Conservation (phyloP, 2,797 vertebrate genomes). For the Podarcis siculus region DNA sequence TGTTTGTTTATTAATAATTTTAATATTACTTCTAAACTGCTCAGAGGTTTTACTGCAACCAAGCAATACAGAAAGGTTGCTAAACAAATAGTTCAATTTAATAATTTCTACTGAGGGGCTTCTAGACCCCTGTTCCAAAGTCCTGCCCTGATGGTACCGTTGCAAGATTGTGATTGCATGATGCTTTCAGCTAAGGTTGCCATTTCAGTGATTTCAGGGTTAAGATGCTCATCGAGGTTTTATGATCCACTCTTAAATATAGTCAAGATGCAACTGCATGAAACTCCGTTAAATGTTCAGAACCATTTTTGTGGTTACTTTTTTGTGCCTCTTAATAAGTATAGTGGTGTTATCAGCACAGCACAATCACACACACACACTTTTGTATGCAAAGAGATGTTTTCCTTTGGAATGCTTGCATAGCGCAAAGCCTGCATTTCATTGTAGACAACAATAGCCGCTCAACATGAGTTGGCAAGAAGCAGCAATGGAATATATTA, state of each 20-base stretch:
- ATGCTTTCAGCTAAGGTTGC: not conserved
- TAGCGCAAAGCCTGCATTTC: not conserved
- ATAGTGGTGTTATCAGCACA: not conserved
- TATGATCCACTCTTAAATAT: not conserved
- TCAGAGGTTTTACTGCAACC: too few relatives aligned
- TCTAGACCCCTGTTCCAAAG: too few relatives aligned
- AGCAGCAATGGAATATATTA: not conserved
- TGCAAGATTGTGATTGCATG: not conserved
- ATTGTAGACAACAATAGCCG: not conserved
- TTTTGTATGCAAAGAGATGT: not conserved
- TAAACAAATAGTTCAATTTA: too few relatives aligned
- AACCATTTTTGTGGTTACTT: not conserved
- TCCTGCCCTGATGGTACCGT: too few relatives aligned
- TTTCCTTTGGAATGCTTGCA: not conserved
- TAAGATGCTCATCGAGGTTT: not conserved
- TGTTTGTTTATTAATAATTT: too few relatives aligned
- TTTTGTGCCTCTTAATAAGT: not conserved
- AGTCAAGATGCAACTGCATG: not conserved
- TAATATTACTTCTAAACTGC: too few relatives aligned
- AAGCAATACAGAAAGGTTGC: too few relatives aligned
- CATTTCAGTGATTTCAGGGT: not conserved
- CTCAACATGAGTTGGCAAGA: not conserved
- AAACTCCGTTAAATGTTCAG: not conserved
- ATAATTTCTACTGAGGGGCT: too few relatives aligned
- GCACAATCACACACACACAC: not conserved